These are phyloP conservation scores for Tenualosa ilisha DNA, from an alignment of 2,797 vertebrate genomes.

Conservation along the genomic window DNA sequence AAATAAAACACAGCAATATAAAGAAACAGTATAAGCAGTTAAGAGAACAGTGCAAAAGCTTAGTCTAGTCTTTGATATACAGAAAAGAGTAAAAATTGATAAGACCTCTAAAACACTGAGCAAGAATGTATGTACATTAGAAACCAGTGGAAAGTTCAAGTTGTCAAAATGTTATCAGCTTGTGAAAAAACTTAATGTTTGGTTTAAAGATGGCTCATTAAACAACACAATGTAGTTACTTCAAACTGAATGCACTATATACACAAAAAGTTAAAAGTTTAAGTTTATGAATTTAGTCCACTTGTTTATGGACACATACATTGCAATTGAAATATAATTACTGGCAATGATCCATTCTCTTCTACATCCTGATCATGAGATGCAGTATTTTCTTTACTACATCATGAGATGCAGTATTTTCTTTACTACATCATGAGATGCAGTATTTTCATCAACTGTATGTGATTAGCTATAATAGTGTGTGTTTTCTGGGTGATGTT, in stretches of 20 bases:
- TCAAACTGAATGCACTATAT: background rate
- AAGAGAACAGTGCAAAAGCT: no score
- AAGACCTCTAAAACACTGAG: background rate
- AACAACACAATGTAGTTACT: background rate
- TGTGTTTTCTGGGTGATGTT: background rate
- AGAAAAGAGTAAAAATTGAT: no score
- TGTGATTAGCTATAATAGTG: background rate
- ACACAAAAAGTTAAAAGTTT: no score
- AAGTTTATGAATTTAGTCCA: background rate
- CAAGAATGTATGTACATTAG: background rate
- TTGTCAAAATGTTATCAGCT: background rate
- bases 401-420: background rate
- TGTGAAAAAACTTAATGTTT: background rate
- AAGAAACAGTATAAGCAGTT: no score
- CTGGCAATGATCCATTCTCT: background rate
- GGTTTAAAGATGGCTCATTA: background rate
- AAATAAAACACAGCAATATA: no score
- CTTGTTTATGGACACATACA: background rate
- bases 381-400: background rate
- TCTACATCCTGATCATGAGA: background rate
- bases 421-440: background rate
- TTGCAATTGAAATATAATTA: background rate
- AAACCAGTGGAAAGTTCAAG: background rate
- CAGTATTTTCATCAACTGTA: background rate
- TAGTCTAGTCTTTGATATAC: no score